Evolutionary conservation across 2,797 vertebrate genomes (phyloP), one percentile per base, ranked within the genome.

Genomic region (Chaetophractus vellerosus): DNA sequence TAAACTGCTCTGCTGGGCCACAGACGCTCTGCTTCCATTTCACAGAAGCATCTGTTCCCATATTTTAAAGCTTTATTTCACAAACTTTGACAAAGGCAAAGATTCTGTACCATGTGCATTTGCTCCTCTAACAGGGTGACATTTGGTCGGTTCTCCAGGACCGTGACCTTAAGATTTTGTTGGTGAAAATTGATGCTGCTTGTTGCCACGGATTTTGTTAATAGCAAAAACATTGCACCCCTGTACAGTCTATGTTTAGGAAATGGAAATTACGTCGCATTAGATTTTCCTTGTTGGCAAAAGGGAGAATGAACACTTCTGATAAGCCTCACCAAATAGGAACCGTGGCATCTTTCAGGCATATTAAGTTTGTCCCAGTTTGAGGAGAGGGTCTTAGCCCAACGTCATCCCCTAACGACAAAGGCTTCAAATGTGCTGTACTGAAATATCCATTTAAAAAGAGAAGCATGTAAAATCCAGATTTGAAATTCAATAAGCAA

Each of bases 21-120:
- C 95, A 90, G 92, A 97, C 94, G 71, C 95, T 91, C 96, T 94
- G 97, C 97, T 66, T 15, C 96, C 95, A 95, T 96, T 97, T 97
- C 97, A 95, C 93, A 76, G 80, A 59, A 96, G 98, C 98, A 98
- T 98, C 98, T 98, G 98, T 95, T 98, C 96, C 98, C 90, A 55
- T 93, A 91, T 97, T 98, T 96, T 72, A 57, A 93, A 90, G 90
- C 95, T 96, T 96, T 97, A 93, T 93, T 94, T 96, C 89, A 84
- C 88, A 83, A 81, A 93, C 96, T 95, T 76, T 38, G 96, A 97
- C 1, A 0, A 96, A 96, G 96, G 71, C 1, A 0, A 94, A 33
- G 87, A 81, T 81, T 81, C n/a, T 23, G 48, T 89, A 89, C 93
- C 95, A 92, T 84, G 96, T 78, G 80, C 85, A 63, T 95, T 96